Evolutionary conservation across 2,888 invertebrate species (phyloP), one percentile per base, ranked within the genome.

Genomic region (Cataglyphis altisquamis): DNA sequence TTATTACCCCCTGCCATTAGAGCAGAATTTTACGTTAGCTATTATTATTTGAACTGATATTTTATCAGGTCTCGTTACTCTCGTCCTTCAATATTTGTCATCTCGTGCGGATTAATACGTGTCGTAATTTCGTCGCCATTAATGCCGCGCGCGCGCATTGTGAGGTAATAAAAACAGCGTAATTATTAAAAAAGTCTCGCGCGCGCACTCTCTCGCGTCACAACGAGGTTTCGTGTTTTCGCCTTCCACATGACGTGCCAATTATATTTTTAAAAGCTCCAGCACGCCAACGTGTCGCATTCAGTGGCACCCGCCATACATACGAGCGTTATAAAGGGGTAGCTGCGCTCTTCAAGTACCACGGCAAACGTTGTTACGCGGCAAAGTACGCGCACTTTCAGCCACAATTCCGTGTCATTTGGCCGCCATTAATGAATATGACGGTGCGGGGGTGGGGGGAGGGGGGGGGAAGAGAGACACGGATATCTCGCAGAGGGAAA

Each of bases 371-470:
- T 64, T 75, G 82, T 82, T 82, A 77, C 21, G 77, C 45, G 48
- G 39, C 77, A 75, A 82, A 75, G 82, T 75, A 75, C 57, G 77
- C 88, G 85, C 87, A 89, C 87, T 90, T 89, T 90, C 89, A 90
- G 90, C 89, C 86, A 84, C 88, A 89, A 89, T 90, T 90, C 89
- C 88, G 86, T 87, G 87, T 90, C 90, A 90, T 90, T 90, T 90
- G 89, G 45, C 87, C 87, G 83, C 80, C 87, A 86, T 87, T 90
- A 90, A 90, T 90, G 90, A 90, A 90, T 84, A 85, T 88, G 82
- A 60, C 45, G 74, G 15, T n/a, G n/a, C 8, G 9, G 21, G 1
- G 12, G 1, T 0, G 62, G 12, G 3, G 36, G 48, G 48, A 21
- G 12, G 32, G 62, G 8, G 8, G 36, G 62, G 45, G 36, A 18